phyloP scores from a whole-genome alignment of 2,113 vertebrate genomes.

The Mola mola region DNA sequence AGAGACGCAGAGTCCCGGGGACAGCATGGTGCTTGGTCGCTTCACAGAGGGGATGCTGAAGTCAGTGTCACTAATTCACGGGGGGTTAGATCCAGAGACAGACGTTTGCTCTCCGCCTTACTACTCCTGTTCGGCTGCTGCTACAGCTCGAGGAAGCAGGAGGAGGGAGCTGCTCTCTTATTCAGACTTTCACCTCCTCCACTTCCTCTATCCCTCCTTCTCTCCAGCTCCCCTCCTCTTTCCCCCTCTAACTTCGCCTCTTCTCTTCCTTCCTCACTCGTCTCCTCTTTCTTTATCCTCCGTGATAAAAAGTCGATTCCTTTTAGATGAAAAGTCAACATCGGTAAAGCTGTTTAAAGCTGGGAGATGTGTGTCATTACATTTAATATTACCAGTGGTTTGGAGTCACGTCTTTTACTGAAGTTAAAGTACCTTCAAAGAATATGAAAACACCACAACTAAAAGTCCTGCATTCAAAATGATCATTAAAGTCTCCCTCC shows the following conservation, averaged over 20 bases:
- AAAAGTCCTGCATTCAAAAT: too few relatives aligned
- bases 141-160: slow-evolving; percentile 40
- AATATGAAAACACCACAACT: too few relatives aligned
- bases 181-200: slow-evolving; percentile 1
- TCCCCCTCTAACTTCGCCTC: neutral
- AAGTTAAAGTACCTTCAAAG: too few relatives aligned
- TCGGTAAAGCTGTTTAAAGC: slow-evolving; percentile 24
- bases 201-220: neutral
- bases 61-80: slow-evolving; percentile 3
- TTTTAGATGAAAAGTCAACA: slow-evolving; percentile 73
- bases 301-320: slow-evolving; percentile 48
- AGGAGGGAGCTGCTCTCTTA: slow-evolving; percentile 65
- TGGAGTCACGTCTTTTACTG: too few relatives aligned
- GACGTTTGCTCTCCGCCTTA: slow-evolving; percentile 14
- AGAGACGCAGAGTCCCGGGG: slow-evolving; percentile 59
- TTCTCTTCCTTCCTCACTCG: neutral
- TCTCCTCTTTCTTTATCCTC: slow-evolving; percentile 16
- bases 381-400: neutral
- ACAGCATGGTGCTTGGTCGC: slow-evolving; percentile 57
- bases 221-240: neutral
- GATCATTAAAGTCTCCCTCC: too few relatives aligned
- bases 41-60: neutral
- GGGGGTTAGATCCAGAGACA: slow-evolving; percentile 14
- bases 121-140: slow-evolving; percentile 17
- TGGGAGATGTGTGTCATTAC: neutral